These are phyloP conservation scores for Octodon degus DNA, from an alignment of 2,113 vertebrate genomes.

Conservation along the genomic window DNA sequence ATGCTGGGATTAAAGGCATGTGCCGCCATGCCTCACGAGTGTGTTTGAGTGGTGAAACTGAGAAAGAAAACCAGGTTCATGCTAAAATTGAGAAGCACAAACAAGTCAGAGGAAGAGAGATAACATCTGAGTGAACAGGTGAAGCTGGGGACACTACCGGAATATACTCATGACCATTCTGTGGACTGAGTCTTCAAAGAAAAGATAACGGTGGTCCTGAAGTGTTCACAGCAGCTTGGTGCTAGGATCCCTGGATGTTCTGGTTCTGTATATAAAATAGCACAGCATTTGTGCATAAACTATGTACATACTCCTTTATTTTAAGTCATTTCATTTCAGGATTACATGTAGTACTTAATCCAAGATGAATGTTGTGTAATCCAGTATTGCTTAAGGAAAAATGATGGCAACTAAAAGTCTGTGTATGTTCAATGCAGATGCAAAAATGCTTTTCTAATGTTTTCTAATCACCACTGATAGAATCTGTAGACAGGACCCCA, in stretches of 20 bases:
- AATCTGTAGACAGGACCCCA: background rate
- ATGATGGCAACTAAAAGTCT: background rate
- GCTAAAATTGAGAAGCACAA: background rate
- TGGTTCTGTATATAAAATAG: background rate
- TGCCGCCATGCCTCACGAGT: background rate
- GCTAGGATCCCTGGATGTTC: background rate
- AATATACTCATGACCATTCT: rapidly evolving
- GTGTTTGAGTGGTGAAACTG: background rate
- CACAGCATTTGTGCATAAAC: background rate
- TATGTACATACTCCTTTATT: background rate
- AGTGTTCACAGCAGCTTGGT: background rate
- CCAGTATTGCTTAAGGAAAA: background rate
- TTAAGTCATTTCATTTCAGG: background rate
- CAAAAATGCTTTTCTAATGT: background rate
- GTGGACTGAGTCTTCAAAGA: rapidly evolving
- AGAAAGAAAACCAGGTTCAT: background rate
- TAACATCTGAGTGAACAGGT: rapidly evolving
- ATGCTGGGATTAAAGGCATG: background rate
- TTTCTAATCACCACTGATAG: background rate
- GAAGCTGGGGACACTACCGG: rapidly evolving
- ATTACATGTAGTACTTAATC: background rate
- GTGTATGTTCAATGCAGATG: background rate
- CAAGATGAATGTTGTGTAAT: background rate
- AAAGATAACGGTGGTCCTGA: rapidly evolving
- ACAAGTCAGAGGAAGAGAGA: background rate